These are phyloP conservation scores for Andrena fulva DNA, from an alignment of 2,888 invertebrate species.

Conservation along the genomic window DNA sequence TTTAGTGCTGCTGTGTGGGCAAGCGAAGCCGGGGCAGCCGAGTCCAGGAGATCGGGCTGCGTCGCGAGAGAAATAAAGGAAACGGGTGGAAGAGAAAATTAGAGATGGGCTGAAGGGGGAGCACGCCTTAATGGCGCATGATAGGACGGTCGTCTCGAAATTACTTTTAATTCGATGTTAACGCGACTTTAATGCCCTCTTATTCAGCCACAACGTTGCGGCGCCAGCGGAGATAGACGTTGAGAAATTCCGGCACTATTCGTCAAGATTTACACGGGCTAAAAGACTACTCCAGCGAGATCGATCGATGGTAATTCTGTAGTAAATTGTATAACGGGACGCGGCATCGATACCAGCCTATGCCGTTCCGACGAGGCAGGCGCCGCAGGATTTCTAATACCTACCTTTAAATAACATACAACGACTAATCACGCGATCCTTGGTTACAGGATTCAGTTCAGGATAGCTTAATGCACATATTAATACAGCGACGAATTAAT, in stretches of 20 bases:
- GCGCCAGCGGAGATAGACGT: neutral
- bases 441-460: slow-evolving; percentile 18
- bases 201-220: slow-evolving; percentile 9
- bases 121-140: neutral
- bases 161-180: slow-evolving; percentile 36
- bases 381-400: slow-evolving; percentile 27
- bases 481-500: slow-evolving; percentile 41
- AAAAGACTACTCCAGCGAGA: slow-evolving; percentile 2
- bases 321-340: slow-evolving; percentile 33
- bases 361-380: slow-evolving; percentile 7
- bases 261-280: slow-evolving; percentile 6
- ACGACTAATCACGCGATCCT: slow-evolving; percentile 17
- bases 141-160: slow-evolving; percentile 11
- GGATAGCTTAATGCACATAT: slow-evolving; percentile 32
- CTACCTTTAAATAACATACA: slow-evolving; percentile 33
- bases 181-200: slow-evolving; percentile 29
- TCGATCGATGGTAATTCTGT: slow-evolving; percentile 26
- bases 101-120: slow-evolving; percentile 8
- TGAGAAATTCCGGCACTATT: neutral
- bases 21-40: slow-evolving; percentile 42
- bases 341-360: slow-evolving; percentile 19
- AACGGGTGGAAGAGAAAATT: neutral
- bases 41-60: slow-evolving; percentile 8
- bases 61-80: neutral
- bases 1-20: slow-evolving; percentile 42